Evolutionary conservation across 2,113 vertebrate genomes (phyloP).

Genomic region (Cacatua alba): DNA sequence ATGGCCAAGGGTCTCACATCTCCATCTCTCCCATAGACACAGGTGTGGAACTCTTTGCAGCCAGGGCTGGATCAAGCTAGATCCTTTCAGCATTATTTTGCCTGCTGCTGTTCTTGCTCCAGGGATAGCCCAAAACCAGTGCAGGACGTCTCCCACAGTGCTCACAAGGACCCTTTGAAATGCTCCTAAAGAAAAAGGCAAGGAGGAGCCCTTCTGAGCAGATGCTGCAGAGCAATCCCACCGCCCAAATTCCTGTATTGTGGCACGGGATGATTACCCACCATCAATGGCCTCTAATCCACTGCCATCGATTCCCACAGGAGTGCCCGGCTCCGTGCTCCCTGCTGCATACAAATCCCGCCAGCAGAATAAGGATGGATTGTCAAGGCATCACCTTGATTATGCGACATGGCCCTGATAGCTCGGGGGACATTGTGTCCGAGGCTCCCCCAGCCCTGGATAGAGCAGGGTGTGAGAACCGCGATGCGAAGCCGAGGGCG

Average conservation of each 20-base stretch:
- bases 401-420: neutral
- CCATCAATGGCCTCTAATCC: constrained; percentile 12
- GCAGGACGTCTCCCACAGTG: fast-evolving
- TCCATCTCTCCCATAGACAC: neutral
- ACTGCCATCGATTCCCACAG: neutral
- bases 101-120: neutral
- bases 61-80: neutral
- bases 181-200: neutral
- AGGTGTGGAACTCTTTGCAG: neutral
- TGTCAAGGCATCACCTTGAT: constrained; percentile 45
- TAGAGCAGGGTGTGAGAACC: neutral
- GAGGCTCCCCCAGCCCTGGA: fast-evolving
- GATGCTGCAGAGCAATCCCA: neutral
- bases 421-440: neutral
- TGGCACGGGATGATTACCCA: neutral
- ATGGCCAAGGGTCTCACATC: neutral
- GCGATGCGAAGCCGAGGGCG: neutral
- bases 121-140: neutral
- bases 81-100: neutral
- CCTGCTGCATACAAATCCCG: constrained; percentile 3
- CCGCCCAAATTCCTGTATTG: neutral
- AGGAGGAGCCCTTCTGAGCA: neutral
- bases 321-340: fast-evolving
- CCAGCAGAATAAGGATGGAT: neutral
- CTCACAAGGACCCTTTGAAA: neutral